Evolutionary conservation across 2,888 invertebrate genomes (phyloP).

Genomic region (Phragmatobia fuliginosa): DNA sequence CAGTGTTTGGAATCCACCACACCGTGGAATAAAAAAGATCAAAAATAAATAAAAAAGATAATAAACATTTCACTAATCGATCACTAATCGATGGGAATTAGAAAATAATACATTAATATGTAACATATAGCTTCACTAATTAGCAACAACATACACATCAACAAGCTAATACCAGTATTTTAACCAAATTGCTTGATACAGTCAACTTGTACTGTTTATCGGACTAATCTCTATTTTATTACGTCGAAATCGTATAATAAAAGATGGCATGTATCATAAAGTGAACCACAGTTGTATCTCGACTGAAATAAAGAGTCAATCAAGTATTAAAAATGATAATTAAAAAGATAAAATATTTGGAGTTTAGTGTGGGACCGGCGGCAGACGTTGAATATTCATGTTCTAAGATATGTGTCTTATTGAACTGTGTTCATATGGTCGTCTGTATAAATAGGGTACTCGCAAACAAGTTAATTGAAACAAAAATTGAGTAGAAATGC

Average conservation of each 20-base stretch:
- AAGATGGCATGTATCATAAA: conserved; percentile 35
- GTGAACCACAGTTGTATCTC: conserved; percentile 29
- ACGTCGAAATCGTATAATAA: conserved; percentile 40
- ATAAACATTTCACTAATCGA: conserved; percentile 19
- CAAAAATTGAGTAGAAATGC: background rate
- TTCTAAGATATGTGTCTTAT: conserved; percentile 20
- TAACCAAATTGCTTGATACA: conserved; percentile 37
- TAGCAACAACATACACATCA: conserved; percentile 31
- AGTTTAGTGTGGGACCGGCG: conserved; percentile 33
- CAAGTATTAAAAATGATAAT: conserved; percentile 45
- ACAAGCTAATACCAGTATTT: conserved; percentile 28
- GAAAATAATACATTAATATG: conserved; percentile 26
- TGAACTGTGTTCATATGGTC: conserved; percentile 18
- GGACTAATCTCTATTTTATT: conserved; percentile 42
- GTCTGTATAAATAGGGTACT: conserved; percentile 9
- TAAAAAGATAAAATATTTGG: conserved; percentile 39
- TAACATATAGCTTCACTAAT: conserved; percentile 30
- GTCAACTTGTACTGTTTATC: conserved; percentile 36
- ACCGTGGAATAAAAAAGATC: conserved; percentile 12
- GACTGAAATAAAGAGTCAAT: conserved; percentile 47
- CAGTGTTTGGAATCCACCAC: conserved; percentile 21
- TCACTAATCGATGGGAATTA: conserved; percentile 23
- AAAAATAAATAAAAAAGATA: conserved; percentile 19
- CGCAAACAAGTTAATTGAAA: background rate
- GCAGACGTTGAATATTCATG: conserved; percentile 47